Conservation (phyloP, 30 jellyfish, hydroid and myxozoan species). For the Turritopsis dohrnii region DNA sequence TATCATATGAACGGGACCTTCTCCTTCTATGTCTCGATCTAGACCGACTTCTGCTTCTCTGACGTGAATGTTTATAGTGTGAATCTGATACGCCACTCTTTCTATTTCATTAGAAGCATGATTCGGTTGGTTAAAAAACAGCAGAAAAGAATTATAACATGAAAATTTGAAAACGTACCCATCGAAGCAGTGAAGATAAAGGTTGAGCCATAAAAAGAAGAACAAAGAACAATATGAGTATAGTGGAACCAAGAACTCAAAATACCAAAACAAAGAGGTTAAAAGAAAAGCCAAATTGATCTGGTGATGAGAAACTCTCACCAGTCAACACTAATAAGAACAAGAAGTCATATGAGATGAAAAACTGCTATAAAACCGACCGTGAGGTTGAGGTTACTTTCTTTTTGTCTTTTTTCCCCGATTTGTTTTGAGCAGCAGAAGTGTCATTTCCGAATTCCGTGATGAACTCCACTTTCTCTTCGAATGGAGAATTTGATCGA, state of each 20-base stretch:
- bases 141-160: not conserved
- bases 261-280: not conserved
- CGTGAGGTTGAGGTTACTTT: conserved; percentile 54
- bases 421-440: not conserved
- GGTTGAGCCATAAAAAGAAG: not conserved
- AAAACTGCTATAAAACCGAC: conserved; percentile 84
- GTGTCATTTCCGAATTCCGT: conserved; percentile 91
- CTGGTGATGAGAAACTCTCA: too few species aligned
- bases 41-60: conserved; percentile 45
- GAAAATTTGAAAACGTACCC: conserved; percentile 11
- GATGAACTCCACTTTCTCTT: conserved; percentile 80
- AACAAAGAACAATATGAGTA: not conserved
- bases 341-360: not conserved
- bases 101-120: conserved; percentile 15
- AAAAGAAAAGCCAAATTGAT: too few species aligned
- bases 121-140: not conserved
- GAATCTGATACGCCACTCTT: conserved; percentile 25
- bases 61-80: conserved; percentile 38
- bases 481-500: conserved; percentile 77
- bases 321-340: not conserved
- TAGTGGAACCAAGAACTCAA: not conserved
- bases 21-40: conserved; percentile 61
- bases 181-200: not conserved
- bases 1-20: conserved; percentile 52
- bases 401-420: conserved; percentile 36